Percentiles rank a stretch among this genome's conserved stretches.
phyloP scores from a whole-genome alignment of 2,888 invertebrate genomes.

The Apodemia hepburni region DNA sequence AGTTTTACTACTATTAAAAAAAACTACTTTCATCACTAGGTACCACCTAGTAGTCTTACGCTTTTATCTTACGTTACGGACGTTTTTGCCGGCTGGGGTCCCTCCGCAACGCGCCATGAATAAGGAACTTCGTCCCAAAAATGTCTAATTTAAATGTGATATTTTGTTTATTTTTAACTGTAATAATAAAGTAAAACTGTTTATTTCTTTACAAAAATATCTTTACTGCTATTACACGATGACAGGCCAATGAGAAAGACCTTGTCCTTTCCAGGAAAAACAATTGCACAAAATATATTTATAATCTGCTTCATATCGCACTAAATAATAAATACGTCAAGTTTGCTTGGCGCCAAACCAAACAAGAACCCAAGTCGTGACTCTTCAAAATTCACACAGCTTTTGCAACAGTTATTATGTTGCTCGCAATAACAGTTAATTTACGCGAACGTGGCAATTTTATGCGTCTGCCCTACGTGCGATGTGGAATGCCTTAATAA shows the following conservation, averaged over 20 bases:
- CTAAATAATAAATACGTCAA: constrained; percentile 5
- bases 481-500: constrained; percentile 29
- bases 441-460: constrained; percentile 29
- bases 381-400: constrained; percentile 12
- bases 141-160: no score
- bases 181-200: no score
- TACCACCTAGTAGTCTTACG: no score
- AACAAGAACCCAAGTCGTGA: constrained; percentile 1
- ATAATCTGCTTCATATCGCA: background rate
- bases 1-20: no score
- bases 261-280: constrained; percentile 24
- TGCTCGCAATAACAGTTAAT: constrained; percentile 27
- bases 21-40: no score
- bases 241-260: background rate
- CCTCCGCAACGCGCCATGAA: no score
- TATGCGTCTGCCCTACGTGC: constrained; percentile 25
- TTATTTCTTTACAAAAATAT: background rate
- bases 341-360: constrained; percentile 6
- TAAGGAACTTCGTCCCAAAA: no score
- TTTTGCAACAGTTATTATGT: constrained; percentile 27
- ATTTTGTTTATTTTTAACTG: no score
- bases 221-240: background rate
- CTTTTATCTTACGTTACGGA: no score
- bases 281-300: background rate
- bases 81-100: no score